Evolutionary conservation across 1,140 invertebrate species (phyloP), one percentile per base, ranked within the genome.

Genomic region (Ceratosolen solmsi): DNA sequence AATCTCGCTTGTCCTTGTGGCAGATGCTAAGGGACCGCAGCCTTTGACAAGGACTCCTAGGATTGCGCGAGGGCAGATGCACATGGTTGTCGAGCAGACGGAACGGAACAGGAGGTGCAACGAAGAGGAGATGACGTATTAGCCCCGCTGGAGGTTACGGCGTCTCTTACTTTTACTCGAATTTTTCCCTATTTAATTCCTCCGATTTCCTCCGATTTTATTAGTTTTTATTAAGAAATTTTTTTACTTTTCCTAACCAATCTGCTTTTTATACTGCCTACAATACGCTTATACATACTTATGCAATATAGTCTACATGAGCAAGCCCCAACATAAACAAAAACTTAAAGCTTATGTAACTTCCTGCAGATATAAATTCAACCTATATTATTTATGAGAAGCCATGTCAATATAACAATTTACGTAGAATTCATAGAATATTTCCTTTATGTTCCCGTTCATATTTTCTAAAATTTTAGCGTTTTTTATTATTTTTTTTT

Each of bases 11-110:
- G 17, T 38, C 33, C 8, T 2, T 68, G 17, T 38, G 33, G 4
- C 56, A 72, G 51, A 71, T 71, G 68, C 68, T 72, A 60, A 72
- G 68, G 54, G 78, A 71, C 49, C 4, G 25, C 49, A 56, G 22
- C 27, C 56, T 71, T 71, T 71, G 76, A 60, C 27, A 33, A 68
- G 25, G 38, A 49, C 60, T 17, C 20, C 33, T 11, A 27, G 38
- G 54, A 73, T 38, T n/a, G 38, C 30, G 41, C 36, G 36, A 2
- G 20, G n/a, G 56, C 5, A 58, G 9, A 33, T 49, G 30, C 38
- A 30, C 60, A 30, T 38, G 4, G 38, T 11, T 15, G 25, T 27
- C 8, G 38, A 38, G 13, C 3, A 51, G 22, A 51, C 25, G 36
- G 30, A 27, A 79, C 2, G 60, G 30, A n/a, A n/a, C n/a, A 17